A percentile compares a stretch with the other conserved stretches of the same genome.
Evolutionary conservation across 2,797 vertebrate genomes (phyloP).

Genomic region (Etheostoma perlongum): DNA sequence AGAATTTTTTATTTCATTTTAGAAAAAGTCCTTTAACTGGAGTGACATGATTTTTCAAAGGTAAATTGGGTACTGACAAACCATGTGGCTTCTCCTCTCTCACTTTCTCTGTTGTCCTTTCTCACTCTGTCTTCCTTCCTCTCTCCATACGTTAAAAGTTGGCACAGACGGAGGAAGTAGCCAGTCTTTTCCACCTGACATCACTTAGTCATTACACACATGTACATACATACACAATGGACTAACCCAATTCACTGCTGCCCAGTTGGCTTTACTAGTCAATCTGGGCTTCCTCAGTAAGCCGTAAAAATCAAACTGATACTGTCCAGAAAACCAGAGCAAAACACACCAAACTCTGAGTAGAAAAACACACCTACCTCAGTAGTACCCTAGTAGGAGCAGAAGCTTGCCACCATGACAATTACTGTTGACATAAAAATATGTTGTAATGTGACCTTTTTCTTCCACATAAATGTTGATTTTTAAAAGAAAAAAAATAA

Average conservation of each 20-base stretch:
- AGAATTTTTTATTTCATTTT: too few relatives aligned
- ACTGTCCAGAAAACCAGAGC: slow-evolving; percentile 45
- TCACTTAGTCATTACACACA: slow-evolving; percentile 67
- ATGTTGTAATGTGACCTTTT: neutral
- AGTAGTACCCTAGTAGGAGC: slow-evolving; percentile 36
- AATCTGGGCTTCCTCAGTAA: slow-evolving; percentile 56
- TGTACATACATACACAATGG: slow-evolving; percentile 17
- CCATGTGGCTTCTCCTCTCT: slow-evolving; percentile 49
- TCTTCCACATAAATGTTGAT: neutral
- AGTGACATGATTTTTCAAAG: neutral
- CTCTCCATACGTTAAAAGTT: slow-evolving; percentile 63
- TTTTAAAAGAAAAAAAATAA: neutral
- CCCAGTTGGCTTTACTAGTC: slow-evolving; percentile 34
- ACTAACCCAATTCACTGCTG: slow-evolving; percentile 20
- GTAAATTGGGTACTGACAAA: slow-evolving; percentile 15
- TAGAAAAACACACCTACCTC: slow-evolving; percentile 62
- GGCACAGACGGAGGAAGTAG: slow-evolving; percentile 76
- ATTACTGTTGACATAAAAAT: slow-evolving; percentile 40
- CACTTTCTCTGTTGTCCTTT: slow-evolving; percentile 29
- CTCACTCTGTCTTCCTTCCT: slow-evolving; percentile 59
- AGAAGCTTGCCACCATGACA: slow-evolving; percentile 43
- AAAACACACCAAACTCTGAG: slow-evolving; percentile 29
- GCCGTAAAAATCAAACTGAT: slow-evolving; percentile 52
- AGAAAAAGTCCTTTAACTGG: neutral
- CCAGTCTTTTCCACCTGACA: slow-evolving; percentile 82